Conservation (phyloP, 2,113 vertebrate species). For the Eublepharis macularius region DNA sequence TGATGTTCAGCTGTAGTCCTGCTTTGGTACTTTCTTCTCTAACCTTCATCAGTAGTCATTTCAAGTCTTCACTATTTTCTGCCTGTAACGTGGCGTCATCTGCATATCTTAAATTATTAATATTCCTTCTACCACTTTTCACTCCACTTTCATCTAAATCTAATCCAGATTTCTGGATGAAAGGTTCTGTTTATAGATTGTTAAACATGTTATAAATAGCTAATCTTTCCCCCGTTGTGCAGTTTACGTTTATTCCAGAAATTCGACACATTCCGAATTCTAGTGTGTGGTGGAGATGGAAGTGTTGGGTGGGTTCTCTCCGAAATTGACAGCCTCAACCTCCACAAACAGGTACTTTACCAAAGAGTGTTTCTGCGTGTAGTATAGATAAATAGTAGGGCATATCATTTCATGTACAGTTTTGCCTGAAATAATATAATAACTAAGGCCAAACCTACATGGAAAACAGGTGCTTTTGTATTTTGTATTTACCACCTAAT, state of each 20-base stretch:
- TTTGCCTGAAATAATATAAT: background rate
- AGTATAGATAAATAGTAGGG: background rate
- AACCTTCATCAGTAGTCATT: too few species aligned
- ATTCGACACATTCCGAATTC: conserved; percentile 96
- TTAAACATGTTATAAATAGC: too few species aligned
- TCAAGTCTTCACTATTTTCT: too few species aligned
- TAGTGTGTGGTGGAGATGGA: conserved; percentile 96
- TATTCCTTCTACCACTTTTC: too few species aligned
- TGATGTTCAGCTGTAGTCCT: too few species aligned
- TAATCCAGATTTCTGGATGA: too few species aligned
- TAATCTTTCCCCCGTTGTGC: conserved; percentile 37
- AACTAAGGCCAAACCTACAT: background rate
- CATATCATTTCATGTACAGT: background rate
- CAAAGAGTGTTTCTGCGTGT: background rate
- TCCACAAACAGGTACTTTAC: conserved; percentile 91
- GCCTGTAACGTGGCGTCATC: too few species aligned
- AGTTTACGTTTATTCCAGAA: conserved; percentile 96
- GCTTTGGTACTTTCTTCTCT: too few species aligned
- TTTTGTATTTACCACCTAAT: background rate
- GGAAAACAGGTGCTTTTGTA: background rate
- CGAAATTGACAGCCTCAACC: conserved; percentile 92
- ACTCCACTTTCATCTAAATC: too few species aligned
- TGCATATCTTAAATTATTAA: too few species aligned
- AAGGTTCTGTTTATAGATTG: too few species aligned
- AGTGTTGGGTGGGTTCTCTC: conserved; percentile 98